Conservation (phyloP, 1,140 invertebrate genomes). For the Maniola jurtina region DNA sequence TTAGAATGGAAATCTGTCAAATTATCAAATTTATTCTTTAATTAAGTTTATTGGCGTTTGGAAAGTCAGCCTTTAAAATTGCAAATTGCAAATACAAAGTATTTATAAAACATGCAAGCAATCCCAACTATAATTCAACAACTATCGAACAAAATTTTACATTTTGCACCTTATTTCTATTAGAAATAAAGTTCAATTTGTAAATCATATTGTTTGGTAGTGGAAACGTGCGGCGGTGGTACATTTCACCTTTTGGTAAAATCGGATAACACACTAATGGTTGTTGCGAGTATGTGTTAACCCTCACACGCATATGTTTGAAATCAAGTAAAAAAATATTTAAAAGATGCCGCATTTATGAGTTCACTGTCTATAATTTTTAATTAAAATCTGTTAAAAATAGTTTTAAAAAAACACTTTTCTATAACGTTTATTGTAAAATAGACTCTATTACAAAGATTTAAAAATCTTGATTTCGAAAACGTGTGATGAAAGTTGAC, state of each 20-base stretch:
- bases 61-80: too few species aligned
- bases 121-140: constrained; percentile 27
- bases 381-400: not conserved
- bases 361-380: not conserved
- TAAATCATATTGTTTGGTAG: constrained; percentile 16
- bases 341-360: not conserved
- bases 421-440: not conserved
- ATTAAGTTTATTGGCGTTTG: too few species aligned
- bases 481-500: not conserved
- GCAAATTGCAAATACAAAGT: not conserved
- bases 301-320: constrained; percentile 2
- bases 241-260: constrained; percentile 21
- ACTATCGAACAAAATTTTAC: constrained; percentile 25
- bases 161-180: not conserved
- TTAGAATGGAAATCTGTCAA: too few species aligned
- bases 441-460: not conserved
- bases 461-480: not conserved
- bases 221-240: constrained; percentile 36
- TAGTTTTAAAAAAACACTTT: too few species aligned
- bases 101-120: constrained; percentile 9
- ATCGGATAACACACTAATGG: constrained; percentile 29
- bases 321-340: constrained; percentile 4
- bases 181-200: constrained; percentile 7
- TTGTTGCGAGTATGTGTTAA: constrained; percentile 28
- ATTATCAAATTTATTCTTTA: too few species aligned